Conservation (phyloP, 2,113 vertebrate genomes). For the Datnioides undecimradiatus region DNA sequence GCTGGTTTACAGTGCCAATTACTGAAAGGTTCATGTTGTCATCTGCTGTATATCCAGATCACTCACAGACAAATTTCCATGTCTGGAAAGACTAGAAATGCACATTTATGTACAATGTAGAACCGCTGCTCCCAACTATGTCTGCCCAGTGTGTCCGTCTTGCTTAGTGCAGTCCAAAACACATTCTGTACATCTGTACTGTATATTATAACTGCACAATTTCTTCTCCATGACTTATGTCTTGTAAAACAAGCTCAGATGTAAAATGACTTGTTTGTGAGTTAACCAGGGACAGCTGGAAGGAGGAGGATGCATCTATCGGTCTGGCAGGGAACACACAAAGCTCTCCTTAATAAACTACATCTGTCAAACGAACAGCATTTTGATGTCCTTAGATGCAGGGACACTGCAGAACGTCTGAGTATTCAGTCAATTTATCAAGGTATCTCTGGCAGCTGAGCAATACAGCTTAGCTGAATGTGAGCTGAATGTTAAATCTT, state of each 20-base stretch:
- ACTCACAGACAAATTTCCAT: neutral
- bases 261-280: constrained; percentile 11
- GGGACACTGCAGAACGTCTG: neutral
- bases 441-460: neutral
- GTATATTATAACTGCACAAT: neutral
- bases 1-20: too few relatives aligned
- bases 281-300: neutral
- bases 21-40: too few relatives aligned
- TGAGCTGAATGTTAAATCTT: neutral
- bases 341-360: neutral
- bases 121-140: neutral
- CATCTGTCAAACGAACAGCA: neutral
- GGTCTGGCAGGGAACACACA: neutral
- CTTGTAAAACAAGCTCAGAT: neutral
- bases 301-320: neutral
- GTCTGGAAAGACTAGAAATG: too few relatives aligned
- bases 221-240: neutral
- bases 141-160: neutral
- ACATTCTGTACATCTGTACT: neutral
- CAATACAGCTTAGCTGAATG: neutral
- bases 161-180: neutral
- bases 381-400: neutral
- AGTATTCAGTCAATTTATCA: neutral
- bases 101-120: neutral
- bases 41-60: neutral